Evolutionary conservation across 2,113 vertebrate genomes (phyloP), one percentile per base, ranked within the genome.

Genomic region (Mastomys natalensis): DNA sequence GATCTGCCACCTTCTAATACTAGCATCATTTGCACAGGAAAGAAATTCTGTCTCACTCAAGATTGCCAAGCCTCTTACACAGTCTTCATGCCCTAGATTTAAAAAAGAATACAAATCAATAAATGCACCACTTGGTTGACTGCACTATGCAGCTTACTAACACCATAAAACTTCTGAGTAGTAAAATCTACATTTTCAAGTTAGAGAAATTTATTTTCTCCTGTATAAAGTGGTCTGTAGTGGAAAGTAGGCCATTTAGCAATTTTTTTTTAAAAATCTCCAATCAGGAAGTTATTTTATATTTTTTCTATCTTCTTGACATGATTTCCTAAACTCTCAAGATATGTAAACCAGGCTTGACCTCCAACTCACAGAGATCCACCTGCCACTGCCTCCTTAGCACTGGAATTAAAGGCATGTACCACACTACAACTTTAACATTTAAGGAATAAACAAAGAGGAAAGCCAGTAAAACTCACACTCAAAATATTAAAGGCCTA

Each of bases 11-110:
- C 99, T 99, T 98, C 99, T 99, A 97, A 99, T 98, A 97, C 98
- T 99, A 43, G 99, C 98, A 97, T 99, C 99, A 91, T 99, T 99
- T 98, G 99, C 99, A 98, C 99, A 99, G 58, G 99, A 99, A 98
- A 99, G 99, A 98, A 99, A 99, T 98, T 99, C 99, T 37, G 92
- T 98, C 96, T 99, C 99, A 98, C 98, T 99, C 97, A 99, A 97
- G 97, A 99, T 99, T 45, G 99, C 99, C 91, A 99, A 98, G 73
- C 99, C 99, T 97, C 99, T 98, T 48, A 99, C 99, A 98, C 99
- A 99, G 92, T 99, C 99, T 98, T 99, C 99, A 37, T 99, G 99
- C n/a, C 99, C 99, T 99, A 84, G 64, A 94, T 93, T 96, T 96
- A 34, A 66, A 97, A 76, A 96, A 88, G 22, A 84, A 93, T 22